These are phyloP conservation scores for Eurypyga helias DNA, from an alignment of 2,113 vertebrate genomes.

Conservation along the genomic window DNA sequence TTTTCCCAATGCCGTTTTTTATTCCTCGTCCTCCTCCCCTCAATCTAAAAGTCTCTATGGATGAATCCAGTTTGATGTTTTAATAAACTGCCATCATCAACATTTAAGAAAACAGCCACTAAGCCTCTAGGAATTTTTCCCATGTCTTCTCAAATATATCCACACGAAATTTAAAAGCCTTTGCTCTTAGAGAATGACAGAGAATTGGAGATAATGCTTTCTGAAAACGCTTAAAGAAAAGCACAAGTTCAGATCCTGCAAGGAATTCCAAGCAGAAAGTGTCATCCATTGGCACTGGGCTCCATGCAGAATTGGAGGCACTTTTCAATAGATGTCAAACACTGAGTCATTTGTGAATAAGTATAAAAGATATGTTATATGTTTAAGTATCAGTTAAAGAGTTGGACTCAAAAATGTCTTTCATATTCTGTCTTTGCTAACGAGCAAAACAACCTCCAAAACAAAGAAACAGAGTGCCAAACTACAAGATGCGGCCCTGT, in stretches of 20 bases:
- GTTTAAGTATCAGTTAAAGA: neutral
- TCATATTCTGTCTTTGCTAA: neutral
- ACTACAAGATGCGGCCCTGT: rapidly evolving
- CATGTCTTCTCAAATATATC: neutral
- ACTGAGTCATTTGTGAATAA: neutral
- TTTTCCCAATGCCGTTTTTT: neutral
- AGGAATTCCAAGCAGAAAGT: neutral
- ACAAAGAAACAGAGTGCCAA: neutral
- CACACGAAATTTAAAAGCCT: neutral
- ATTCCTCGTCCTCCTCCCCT: neutral
- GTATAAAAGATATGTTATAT: neutral
- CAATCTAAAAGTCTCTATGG: neutral
- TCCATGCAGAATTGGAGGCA: neutral
- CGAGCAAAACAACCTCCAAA: neutral
- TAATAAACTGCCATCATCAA: neutral
- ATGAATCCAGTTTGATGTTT: neutral
- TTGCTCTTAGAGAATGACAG: neutral
- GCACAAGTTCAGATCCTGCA: neutral
- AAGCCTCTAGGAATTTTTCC: neutral
- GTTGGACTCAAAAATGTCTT: neutral
- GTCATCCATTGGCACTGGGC: neutral
- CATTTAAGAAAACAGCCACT: neutral
- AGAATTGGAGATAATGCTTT: neutral
- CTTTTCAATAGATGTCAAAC: neutral
- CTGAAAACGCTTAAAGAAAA: neutral